These are phyloP conservation scores for Harmothoe impar DNA, from an alignment of 2,888 invertebrate species.

Conservation along the genomic window DNA sequence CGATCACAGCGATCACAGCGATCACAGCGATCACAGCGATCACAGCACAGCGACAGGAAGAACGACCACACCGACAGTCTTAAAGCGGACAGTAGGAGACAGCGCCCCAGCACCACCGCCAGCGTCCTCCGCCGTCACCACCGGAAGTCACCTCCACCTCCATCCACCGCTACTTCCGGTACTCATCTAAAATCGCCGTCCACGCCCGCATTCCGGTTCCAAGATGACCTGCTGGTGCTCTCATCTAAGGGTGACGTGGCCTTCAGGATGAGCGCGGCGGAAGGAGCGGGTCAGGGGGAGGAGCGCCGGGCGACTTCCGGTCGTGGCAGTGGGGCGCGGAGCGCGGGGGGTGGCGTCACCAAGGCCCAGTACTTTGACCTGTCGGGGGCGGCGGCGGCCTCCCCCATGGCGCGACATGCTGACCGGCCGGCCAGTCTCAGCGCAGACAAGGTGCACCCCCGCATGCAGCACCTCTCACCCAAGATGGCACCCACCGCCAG, in stretches of 20 bases:
- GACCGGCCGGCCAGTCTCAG: not conserved
- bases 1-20: not conserved
- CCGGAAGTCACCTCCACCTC: not conserved
- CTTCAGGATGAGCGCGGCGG: not conserved
- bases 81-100: not conserved
- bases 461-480: not conserved
- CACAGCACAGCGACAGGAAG: not conserved
- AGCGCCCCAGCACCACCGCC: not conserved
- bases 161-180: not conserved
- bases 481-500: not conserved
- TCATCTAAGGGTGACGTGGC: not conserved
- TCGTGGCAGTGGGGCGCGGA: not conserved
- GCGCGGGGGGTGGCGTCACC: not conserved
- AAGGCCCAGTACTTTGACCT: constrained; percentile 29
- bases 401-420: not conserved
- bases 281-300: not conserved
- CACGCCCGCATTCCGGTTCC: not conserved
- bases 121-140: constrained; percentile 5
- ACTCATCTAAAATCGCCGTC: not conserved
- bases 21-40: not conserved
- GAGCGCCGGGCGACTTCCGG: not conserved
- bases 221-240: not conserved
- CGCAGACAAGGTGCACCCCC: not conserved
- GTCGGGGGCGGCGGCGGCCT: not conserved
- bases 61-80: not conserved